Conservation (phyloP, 2,888 invertebrate species). For the Rhamnusium bicolor region DNA sequence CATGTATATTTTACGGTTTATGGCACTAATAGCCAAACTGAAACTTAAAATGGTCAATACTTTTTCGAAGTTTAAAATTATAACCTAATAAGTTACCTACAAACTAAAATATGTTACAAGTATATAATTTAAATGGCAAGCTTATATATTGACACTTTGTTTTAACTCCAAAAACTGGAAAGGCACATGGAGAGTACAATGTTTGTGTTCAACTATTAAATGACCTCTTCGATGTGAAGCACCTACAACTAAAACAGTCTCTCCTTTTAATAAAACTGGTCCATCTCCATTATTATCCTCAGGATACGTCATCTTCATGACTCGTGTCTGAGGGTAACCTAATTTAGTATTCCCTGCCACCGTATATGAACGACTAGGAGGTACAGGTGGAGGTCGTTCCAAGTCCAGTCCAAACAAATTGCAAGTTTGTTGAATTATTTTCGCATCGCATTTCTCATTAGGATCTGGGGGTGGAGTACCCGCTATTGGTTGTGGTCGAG, state of each 20-base stretch:
- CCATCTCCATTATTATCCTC: constrained; percentile 74
- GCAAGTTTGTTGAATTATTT: constrained; percentile 92
- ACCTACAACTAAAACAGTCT: constrained; percentile 90
- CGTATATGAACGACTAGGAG: constrained; percentile 91
- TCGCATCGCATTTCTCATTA: constrained; percentile 89
- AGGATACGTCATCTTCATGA: constrained; percentile 92
- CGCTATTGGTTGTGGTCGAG: constrained; percentile 91
- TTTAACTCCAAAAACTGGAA: constrained; percentile 87
- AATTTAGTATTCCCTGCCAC: constrained; percentile 92
- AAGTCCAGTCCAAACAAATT: constrained; percentile 91
- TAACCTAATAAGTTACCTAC: constrained; percentile 34
- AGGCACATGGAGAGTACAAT: constrained; percentile 82
- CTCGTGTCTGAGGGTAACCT: constrained; percentile 92
- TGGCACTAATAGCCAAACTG: constrained; percentile 27
- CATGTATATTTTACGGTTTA: constrained; percentile 6
- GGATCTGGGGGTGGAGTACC: constrained; percentile 90
- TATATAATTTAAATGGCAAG: constrained; percentile 48
- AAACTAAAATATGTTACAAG: constrained; percentile 32
- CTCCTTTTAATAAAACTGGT: constrained; percentile 83
- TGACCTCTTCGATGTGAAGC: constrained; percentile 90
- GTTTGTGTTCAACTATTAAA: constrained; percentile 87
- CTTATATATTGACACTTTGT: constrained; percentile 70
- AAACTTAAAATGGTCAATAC: neutral
- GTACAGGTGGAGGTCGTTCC: constrained; percentile 93
- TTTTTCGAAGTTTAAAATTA: constrained; percentile 8